phyloP scores from a whole-genome alignment of 1,140 invertebrate species.

The Drosophila guanche region DNA sequence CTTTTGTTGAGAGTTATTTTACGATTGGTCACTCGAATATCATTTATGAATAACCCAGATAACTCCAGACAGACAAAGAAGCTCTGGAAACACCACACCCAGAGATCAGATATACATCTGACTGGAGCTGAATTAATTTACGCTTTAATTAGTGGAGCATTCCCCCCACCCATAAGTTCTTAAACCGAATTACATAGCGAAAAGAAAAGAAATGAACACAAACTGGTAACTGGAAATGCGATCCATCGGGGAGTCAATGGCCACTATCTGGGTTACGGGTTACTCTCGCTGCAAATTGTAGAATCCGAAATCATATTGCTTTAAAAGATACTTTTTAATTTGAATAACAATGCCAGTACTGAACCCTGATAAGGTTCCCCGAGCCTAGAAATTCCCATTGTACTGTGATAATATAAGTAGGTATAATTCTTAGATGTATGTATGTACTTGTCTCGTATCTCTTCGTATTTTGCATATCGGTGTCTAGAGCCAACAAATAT shows the following conservation, averaged over 20 bases:
- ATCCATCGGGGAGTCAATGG: conserved; percentile 40
- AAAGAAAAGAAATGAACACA: conserved; percentile 26
- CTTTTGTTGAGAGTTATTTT: too few relatives aligned
- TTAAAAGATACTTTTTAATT: too few relatives aligned
- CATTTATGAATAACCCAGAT: background rate
- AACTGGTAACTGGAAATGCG: conserved; percentile 41
- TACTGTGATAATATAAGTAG: too few relatives aligned
- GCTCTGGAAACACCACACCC: conserved; percentile 26
- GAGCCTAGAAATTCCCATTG: too few relatives aligned
- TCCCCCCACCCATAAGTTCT: background rate
- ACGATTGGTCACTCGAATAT: too few relatives aligned
- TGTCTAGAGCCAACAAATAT: too few relatives aligned
- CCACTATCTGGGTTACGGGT: conserved; percentile 60
- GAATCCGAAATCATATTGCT: conserved; percentile 1
- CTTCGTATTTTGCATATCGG: background rate
- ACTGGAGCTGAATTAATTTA: conserved; percentile 39
- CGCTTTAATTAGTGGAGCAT: conserved; percentile 31
- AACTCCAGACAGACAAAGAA: background rate
- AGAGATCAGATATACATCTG: conserved; percentile 5
- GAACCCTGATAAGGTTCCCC: too few relatives aligned
- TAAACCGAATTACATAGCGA: conserved; percentile 42
- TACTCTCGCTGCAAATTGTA: conserved; percentile 54
- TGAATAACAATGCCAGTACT: too few relatives aligned
- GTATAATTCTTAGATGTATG: too few relatives aligned
- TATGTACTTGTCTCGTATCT: too few relatives aligned